Percentiles rank a stretch among this genome's conserved stretches.
These are phyloP conservation scores for Trachymyrmex cornetzi DNA, from an alignment of 1,140 invertebrate genomes.

Conservation along the genomic window DNA sequence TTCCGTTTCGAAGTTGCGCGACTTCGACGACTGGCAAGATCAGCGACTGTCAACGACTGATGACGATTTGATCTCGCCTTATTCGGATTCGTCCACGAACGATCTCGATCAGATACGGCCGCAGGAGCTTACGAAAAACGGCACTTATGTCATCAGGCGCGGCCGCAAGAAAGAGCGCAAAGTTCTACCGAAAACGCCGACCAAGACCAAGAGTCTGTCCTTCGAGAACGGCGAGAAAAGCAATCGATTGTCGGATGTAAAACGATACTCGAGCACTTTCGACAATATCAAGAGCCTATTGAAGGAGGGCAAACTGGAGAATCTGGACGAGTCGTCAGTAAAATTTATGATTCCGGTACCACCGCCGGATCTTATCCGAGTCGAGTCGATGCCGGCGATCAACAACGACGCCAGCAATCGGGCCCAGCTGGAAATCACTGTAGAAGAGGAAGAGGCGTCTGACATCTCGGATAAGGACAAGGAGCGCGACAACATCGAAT, in stretches of 20 bases:
- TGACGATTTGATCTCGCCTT: conserved; percentile 89
- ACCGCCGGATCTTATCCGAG: conserved; percentile 89
- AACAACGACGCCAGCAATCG: conserved; percentile 84
- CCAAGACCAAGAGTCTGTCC: conserved; percentile 83
- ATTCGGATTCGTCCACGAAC: conserved; percentile 89
- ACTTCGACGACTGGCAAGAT: conserved; percentile 90
- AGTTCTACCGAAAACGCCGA: conserved; percentile 84
- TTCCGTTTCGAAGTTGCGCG: conserved; percentile 88
- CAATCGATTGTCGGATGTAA: conserved; percentile 87
- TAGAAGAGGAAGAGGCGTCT: conserved; percentile 81
- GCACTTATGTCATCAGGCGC: conserved; percentile 92
- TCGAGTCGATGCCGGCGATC: conserved; percentile 89
- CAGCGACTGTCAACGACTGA: conserved; percentile 89
- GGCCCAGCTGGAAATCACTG: conserved; percentile 77
- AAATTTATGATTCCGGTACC: conserved; percentile 86
- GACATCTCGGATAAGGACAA: conserved; percentile 81
- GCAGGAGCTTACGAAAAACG: conserved; percentile 88
- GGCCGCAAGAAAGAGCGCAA: conserved; percentile 88
- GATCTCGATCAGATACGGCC: conserved; percentile 86
- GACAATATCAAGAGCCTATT: conserved; percentile 92
- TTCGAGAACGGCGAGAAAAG: conserved; percentile 86
- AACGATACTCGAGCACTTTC: conserved; percentile 92
- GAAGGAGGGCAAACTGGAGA: conserved; percentile 87
- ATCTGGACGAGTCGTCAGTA: conserved; percentile 87
- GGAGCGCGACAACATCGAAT: conserved; percentile 63